Base-by-base conservation (phyloP, 53 echinoderm and acorn worm species). In the Patiria pectinifera region DNA sequence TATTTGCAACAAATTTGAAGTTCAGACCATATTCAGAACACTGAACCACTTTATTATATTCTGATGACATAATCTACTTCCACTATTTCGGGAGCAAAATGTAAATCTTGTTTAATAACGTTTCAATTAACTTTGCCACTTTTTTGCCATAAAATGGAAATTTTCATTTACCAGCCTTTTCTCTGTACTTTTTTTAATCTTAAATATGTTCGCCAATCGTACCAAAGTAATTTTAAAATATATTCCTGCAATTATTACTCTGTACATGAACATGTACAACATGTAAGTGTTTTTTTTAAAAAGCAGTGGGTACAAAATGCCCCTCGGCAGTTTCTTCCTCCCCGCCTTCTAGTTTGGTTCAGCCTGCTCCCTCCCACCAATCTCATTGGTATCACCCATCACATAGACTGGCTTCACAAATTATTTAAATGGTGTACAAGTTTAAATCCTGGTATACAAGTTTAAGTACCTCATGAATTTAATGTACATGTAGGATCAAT, bases 71-170 rank as follows among this genome's bases (percentile, higher is more conserved):
- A 35, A 35, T 35, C 35, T 35, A 35, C 35, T 35, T 35, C 35
- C 35, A 35, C 35, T 35, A 35, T 53, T 53, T 53, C 2, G 53
- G 53, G 53, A 53, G 53, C 53, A 8, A 12, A 24, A 43, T 43
- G 43, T 26, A 22, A 76, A 43, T 76, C 53, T 53, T 53, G 8
- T 46, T 79, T 79, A 46, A 47, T 86, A 13, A 71, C 53, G 11
- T 46, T 86, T 74, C 18, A 48, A 46, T 76, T 76, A 23, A 11
- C 76, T 71, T 26, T 87, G 77, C 87, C 71, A 87, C 78, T 78
- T 44, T 87, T 86, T 69, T 86, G 86, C 86, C 86, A 75, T 72
- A 11, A 86, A 86, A 86, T 86, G 86, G 72, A 86, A 74, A 71
- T 45, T 85, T 69, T 9, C 10, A n/a, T 71, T 85, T 62, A 85